Evolutionary conservation across 1,140 invertebrate genomes (phyloP).

Genomic region (Drosophila guanche): DNA sequence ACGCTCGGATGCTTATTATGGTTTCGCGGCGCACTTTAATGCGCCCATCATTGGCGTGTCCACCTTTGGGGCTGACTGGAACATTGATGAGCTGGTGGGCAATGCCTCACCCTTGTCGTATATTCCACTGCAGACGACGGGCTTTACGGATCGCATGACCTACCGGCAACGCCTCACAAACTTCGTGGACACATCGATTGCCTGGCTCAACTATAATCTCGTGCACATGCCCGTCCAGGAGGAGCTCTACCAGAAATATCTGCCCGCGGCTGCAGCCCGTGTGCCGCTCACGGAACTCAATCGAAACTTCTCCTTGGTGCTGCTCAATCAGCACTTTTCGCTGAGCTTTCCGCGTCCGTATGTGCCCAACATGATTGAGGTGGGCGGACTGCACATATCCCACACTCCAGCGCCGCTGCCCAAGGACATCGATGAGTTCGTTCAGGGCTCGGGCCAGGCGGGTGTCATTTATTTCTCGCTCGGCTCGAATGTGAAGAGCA

Average conservation of each 20-base stretch:
- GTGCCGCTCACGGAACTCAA: conserved; percentile 53
- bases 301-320: conserved; percentile 84
- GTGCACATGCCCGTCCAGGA: conserved; percentile 61
- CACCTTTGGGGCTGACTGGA: conserved; percentile 71
- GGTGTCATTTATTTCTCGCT: conserved; percentile 87
- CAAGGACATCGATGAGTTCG: conserved; percentile 84
- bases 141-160: conserved; percentile 82
- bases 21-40: conserved; percentile 69
- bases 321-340: conserved; percentile 86
- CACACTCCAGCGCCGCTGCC: conserved; percentile 80
- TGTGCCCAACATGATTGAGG: conserved; percentile 85
- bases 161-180: conserved; percentile 83
- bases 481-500: conserved; percentile 86
- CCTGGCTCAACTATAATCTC: conserved; percentile 52
- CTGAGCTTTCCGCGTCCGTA: conserved; percentile 84
- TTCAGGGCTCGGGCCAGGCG: conserved; percentile 84
- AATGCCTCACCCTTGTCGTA: conserved; percentile 82
- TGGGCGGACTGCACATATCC: conserved; percentile 86
- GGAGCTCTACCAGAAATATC: conserved; percentile 72
- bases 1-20: conserved; percentile 63
- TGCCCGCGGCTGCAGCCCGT: conserved; percentile 81
- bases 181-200: conserved; percentile 41
- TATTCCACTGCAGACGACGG: conserved; percentile 64
- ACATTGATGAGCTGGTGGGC: conserved; percentile 75
- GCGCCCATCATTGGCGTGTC: conserved; percentile 77